Evolutionary conservation across 2,797 vertebrate genomes (phyloP).

Genomic region (Naso thynnoides): DNA sequence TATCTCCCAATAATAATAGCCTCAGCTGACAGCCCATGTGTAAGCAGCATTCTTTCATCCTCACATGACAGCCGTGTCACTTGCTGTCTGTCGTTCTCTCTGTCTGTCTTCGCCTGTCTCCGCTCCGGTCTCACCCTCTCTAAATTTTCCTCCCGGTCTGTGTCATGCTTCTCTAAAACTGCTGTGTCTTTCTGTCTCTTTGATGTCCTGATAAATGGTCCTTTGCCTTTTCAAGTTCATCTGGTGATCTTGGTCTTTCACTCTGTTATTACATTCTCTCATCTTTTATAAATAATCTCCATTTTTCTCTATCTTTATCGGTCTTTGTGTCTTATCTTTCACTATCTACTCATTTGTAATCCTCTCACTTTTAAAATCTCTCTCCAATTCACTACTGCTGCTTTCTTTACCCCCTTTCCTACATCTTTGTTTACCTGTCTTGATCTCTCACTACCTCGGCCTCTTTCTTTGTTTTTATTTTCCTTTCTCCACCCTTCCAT

Average conservation of each 20-base stretch:
- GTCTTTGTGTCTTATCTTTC: background rate
- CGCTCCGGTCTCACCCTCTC: slow-evolving; percentile 21
- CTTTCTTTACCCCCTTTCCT: background rate
- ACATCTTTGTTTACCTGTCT: background rate
- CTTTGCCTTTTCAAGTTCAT: background rate
- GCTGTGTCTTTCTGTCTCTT: background rate
- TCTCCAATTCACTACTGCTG: background rate
- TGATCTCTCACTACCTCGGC: background rate
- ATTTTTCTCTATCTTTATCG: background rate
- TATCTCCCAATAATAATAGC: slow-evolving; percentile 82
- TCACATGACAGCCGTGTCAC: slow-evolving; percentile 79
- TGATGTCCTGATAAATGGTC: too few species aligned
- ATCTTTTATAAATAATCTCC: slow-evolving; percentile 4
- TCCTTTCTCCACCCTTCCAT: background rate
- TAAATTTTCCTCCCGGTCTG: background rate
- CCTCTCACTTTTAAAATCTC: background rate
- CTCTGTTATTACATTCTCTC: background rate
- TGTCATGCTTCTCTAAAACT: background rate
- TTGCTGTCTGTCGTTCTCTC: slow-evolving; percentile 28
- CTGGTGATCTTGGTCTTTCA: background rate
- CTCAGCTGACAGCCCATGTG: slow-evolving; percentile 80
- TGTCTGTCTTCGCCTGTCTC: slow-evolving; percentile 31
- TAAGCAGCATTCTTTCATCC: slow-evolving; percentile 81
- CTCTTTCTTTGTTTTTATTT: background rate
- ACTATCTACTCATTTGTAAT: background rate